Base-by-base conservation (phyloP, 1,140 invertebrate species). In the Orius insidiosus region DNA sequence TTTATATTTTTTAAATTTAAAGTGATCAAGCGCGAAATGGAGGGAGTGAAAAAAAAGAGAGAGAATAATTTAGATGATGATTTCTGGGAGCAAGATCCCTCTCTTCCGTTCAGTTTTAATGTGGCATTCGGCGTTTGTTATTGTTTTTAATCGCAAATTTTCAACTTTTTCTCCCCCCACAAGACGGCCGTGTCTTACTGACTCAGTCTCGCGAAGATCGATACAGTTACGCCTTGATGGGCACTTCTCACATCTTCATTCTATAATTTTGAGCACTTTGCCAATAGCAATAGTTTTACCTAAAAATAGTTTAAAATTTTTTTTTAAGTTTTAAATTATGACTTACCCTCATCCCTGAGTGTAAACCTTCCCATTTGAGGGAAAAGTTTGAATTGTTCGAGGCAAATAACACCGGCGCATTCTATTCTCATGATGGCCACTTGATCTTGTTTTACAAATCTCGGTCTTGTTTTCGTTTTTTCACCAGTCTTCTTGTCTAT, bases 361-460 rank as follows among this genome's bases (percentile, higher is more conserved):
- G 93, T 98, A 66, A 99, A 98, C 64, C 95, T 75, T 55, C 95
- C 95, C 88, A 99, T 92, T 71, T 98, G 94, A 60, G 92, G 89
- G 68, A 98, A 97, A 56, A 89, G 76, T 72, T 95, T 97, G 68
- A 98, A 99, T 56, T 82, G 79, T 74, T 98, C 95, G 70, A 99
- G 74, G 68, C 96, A 99, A 60, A 99, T 94, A 54, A 93, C 78
- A 54, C 90, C 90, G 37, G 88, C 88, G 59, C 85, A 85, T 68
- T 98, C 93, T 68, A 99, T 85, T 73, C 95, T 82, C 80, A 98
- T 95, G 60, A 98, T 96, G 55, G 92, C 94, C 57, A 96, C 85
- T 74, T 98, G 94, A 68, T 99, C 95, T 69, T 98, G 95, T 68
- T 98, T 98, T 39, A 99, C 93, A 66, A 98, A 99, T 64, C 90